Base-by-base conservation (phyloP, 2,113 vertebrate species). In the Lathamus discolor region DNA sequence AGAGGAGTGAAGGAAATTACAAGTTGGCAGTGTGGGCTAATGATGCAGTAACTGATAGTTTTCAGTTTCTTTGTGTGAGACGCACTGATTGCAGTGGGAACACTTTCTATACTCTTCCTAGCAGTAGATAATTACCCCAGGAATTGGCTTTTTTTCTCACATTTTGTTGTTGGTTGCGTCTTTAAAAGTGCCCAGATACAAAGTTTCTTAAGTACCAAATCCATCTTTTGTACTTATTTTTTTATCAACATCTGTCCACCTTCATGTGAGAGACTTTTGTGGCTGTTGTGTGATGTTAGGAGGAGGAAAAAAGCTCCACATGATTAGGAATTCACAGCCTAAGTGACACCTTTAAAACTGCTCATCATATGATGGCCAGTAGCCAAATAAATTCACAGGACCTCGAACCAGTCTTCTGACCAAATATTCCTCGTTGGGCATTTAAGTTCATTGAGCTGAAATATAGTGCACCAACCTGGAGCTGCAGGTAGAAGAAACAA, bases 11-110 rank as follows among this genome's bases (percentile, higher is more conserved):
- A 76, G 39, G 72, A 77, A 91, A 37, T 83, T 73, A 2, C 35
- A 68, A 92, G 44, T 62, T 83, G 70, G 24, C 14, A 46, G 16
- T 61, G 74, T 22, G 18, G 43, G 83, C 54, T 72, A 68, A 13
- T 63, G 73, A 13, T 59, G 14, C 10, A 78, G 73, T 69, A 87
- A 24, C 75, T 97, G 89, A 72, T 66, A 54, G 91, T 94, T 97
- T 54, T 72, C 20, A 29, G 25, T 69, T 46, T 57, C 63, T 77
- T 84, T 96, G 43, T 96, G 43, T 83, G 57, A 88, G 49, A 84
- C 9, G 7, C 48, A 68, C 33, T 75, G 86, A 92, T 93, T 91
- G 41, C 33, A 25, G 31, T 78, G 81, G 83, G 83, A 96, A 75
- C 13, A 20, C 61, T 44, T 83, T 17, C 51, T 22, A 1, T 89